These are phyloP conservation scores for Xiphydria camelus DNA, from an alignment of 2,888 invertebrate genomes.

Conservation along the genomic window DNA sequence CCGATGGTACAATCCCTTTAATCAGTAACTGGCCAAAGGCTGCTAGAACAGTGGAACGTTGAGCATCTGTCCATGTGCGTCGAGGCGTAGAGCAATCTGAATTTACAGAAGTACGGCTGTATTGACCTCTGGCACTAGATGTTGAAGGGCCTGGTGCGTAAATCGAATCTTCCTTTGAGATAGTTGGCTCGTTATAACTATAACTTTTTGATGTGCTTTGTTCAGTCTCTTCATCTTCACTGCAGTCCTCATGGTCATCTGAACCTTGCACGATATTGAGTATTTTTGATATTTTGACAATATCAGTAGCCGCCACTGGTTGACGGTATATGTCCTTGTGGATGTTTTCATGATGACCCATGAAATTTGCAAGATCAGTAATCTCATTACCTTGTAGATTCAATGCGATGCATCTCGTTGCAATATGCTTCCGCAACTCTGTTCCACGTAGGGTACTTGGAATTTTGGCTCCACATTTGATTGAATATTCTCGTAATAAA, in stretches of 20 bases:
- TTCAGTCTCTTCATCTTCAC: background rate
- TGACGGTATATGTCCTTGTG: slow-evolving; percentile 27
- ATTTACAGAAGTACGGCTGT: too few relatives aligned
- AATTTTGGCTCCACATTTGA: slow-evolving; percentile 25
- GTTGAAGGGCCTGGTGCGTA: too few relatives aligned
- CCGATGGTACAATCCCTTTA: slow-evolving; percentile 14
- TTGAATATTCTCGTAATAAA: slow-evolving; percentile 24
- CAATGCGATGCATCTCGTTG: slow-evolving; percentile 22
- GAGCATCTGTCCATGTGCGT: too few relatives aligned
- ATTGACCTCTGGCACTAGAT: too few relatives aligned
- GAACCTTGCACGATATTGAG: slow-evolving; percentile 27
- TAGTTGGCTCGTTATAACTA: too few relatives aligned
- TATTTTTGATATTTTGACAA: slow-evolving; percentile 29
- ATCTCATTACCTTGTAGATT: slow-evolving; percentile 26
- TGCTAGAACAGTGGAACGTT: too few relatives aligned
- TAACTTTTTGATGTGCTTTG: too few relatives aligned
- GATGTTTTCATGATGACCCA: too few relatives aligned
- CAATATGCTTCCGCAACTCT: slow-evolving; percentile 28
- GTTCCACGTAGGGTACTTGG: slow-evolving; percentile 25
- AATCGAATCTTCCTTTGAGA: too few relatives aligned
- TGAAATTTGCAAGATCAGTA: slow-evolving; percentile 29
- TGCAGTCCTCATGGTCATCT: slow-evolving; percentile 3
- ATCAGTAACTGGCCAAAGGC: too few relatives aligned
- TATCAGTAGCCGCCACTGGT: slow-evolving; percentile 26
- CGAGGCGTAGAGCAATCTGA: too few relatives aligned